These are phyloP conservation scores for Myotis lucifugus DNA, from an alignment of 2,113 vertebrate genomes.

Conservation along the genomic window DNA sequence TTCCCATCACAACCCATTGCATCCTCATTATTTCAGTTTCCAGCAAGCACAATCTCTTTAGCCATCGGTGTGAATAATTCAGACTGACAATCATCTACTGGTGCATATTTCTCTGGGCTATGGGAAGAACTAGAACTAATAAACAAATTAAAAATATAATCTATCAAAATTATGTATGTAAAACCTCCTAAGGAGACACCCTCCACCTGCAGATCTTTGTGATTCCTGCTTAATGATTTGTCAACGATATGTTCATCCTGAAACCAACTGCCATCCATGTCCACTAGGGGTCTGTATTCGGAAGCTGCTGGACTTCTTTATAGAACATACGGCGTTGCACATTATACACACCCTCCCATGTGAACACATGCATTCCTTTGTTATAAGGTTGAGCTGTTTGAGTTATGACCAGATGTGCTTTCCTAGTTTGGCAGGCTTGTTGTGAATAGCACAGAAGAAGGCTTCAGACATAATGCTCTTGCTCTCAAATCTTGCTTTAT, in stretches of 20 bases:
- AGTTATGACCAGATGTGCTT: constrained; percentile 12
- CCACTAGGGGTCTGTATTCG: constrained; percentile 65
- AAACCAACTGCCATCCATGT: not conserved
- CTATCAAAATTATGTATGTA: not conserved
- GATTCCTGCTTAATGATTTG: not conserved
- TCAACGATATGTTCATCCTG: not conserved
- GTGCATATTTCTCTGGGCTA: not conserved
- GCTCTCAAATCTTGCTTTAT: not conserved
- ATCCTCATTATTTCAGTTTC: not conserved
- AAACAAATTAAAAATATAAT: constrained; percentile 12
- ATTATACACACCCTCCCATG: not conserved
- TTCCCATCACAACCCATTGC: not conserved
- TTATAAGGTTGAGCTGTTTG: constrained; percentile 24
- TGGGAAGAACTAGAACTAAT: not conserved
- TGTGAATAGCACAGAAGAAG: not conserved
- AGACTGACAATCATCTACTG: not conserved
- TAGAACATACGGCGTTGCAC: not conserved
- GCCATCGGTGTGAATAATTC: not conserved
- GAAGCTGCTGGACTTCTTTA: not conserved
- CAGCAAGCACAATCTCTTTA: not conserved
- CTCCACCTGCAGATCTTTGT: not conserved
- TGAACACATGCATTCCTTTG: not conserved
- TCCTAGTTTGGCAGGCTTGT: not conserved
- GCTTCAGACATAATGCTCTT: not conserved
- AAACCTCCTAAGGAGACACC: not conserved